These are phyloP conservation scores for Psilanteris sp. DNA, from an alignment of 1,140 invertebrate species.

Conservation along the genomic window DNA sequence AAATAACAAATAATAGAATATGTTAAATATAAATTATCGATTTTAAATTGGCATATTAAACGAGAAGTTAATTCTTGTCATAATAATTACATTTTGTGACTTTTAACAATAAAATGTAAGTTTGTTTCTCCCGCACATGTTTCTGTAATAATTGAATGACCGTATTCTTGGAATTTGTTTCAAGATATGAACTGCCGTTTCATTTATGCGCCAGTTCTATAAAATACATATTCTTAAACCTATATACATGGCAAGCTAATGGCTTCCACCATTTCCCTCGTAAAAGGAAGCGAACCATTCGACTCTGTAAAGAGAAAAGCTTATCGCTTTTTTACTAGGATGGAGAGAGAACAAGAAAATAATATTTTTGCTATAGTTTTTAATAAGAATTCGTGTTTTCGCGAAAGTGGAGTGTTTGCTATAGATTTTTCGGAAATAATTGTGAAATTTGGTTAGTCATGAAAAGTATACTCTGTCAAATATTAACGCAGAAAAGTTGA, in stretches of 20 bases:
- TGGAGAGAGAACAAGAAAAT: too few species aligned
- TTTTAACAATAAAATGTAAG: conserved; percentile 13
- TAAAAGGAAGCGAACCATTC: conserved; percentile 12
- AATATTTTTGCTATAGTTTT: too few species aligned
- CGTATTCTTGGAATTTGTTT: conserved; percentile 14
- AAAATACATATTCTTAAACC: conserved; percentile 22
- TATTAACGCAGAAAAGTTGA: conserved; percentile 8
- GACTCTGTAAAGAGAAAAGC: conserved; percentile 23
- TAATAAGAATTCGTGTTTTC: too few species aligned
- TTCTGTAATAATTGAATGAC: conserved; percentile 19
- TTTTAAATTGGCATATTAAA: too few species aligned
- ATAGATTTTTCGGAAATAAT: background rate
- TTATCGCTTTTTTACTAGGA: conserved; percentile 13
- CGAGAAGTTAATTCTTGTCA: too few species aligned
- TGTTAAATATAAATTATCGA: too few species aligned
- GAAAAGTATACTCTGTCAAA: conserved; percentile 11
- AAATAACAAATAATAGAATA: too few species aligned
- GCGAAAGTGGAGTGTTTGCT: too few species aligned
- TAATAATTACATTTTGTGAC: conserved; percentile 20
- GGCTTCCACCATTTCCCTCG: conserved; percentile 11
- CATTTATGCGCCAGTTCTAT: conserved; percentile 8
- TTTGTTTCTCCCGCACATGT: conserved; percentile 13
- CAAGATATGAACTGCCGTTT: conserved; percentile 20
- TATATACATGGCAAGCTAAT: conserved; percentile 11
- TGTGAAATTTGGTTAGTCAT: background rate